Evolutionary conservation across 1,140 invertebrate species (phyloP).

Genomic region (Drosophila navojoa): DNA sequence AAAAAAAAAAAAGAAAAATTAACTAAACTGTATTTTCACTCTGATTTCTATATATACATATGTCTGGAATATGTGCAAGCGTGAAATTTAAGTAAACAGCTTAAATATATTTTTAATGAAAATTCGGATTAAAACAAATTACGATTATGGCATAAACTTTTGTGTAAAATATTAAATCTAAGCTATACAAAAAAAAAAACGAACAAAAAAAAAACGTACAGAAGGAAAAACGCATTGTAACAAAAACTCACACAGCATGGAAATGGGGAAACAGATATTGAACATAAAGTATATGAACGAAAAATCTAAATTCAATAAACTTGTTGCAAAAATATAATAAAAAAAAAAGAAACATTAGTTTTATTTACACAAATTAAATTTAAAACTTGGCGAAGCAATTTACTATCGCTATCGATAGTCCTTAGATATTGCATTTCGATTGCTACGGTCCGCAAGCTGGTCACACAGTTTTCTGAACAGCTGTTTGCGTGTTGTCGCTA

Average conservation of each 20-base stretch:
- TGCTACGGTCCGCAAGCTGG: not conserved
- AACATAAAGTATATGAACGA: slow-evolving; percentile 74
- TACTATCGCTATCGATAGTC: slow-evolving; percentile 1
- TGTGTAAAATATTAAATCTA: slow-evolving; percentile 75
- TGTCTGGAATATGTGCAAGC: slow-evolving; percentile 54
- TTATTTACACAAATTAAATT: slow-evolving; percentile 7
- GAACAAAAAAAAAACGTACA: slow-evolving; percentile 35
- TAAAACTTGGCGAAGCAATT: not conserved
- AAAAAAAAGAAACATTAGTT: slow-evolving; percentile 25
- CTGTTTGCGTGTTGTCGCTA: slow-evolving; percentile 21
- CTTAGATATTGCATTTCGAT: not conserved
- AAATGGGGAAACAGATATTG: slow-evolving; percentile 60
- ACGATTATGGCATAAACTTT: slow-evolving; percentile 78
- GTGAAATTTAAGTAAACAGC: slow-evolving; percentile 61
- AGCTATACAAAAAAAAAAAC: slow-evolving; percentile 53
- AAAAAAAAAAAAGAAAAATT: slow-evolving; percentile 18
- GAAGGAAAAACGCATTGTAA: slow-evolving; percentile 66
- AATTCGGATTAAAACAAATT: slow-evolving; percentile 72
- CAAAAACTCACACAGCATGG: slow-evolving; percentile 74
- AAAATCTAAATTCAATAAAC: slow-evolving; percentile 79
- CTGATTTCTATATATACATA: slow-evolving; percentile 59
- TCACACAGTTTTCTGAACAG: slow-evolving; percentile 19
- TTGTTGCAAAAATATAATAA: slow-evolving; percentile 80
- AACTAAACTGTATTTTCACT: slow-evolving; percentile 56
- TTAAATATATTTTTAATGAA: slow-evolving; percentile 76